These are phyloP conservation scores for Ondatra zibethicus DNA, from an alignment of 2,113 vertebrate species.

Conservation along the genomic window DNA sequence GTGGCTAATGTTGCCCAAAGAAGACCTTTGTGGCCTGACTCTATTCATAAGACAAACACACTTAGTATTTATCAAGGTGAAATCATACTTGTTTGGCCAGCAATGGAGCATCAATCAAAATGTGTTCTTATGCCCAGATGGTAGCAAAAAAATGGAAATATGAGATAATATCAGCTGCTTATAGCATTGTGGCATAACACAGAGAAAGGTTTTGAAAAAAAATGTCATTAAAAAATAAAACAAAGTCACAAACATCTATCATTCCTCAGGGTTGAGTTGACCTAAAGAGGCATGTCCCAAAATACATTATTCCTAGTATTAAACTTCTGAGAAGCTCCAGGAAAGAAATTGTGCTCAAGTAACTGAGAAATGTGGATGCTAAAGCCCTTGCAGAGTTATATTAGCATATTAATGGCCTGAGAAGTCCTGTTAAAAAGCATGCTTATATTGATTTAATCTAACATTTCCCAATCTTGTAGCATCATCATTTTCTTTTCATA, in stretches of 20 bases:
- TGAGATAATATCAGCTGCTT: background rate
- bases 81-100: conserved; percentile 52
- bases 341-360: background rate
- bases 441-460: conserved; percentile 53
- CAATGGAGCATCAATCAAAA: conserved; percentile 44
- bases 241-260: background rate
- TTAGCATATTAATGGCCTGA: conserved; percentile 51
- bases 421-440: conserved; percentile 44
- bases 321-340: background rate
- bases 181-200: background rate
- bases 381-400: conserved; percentile 13
- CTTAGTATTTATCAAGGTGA: conserved; percentile 43
- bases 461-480: conserved; percentile 20
- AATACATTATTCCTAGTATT: conserved; percentile 38
- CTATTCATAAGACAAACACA: background rate
- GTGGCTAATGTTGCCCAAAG: background rate
- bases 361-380: conserved; percentile 17
- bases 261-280: conserved; percentile 19
- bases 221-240: conserved; percentile 29
- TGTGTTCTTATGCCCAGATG: background rate
- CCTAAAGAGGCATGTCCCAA: conserved; percentile 26
- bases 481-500: conserved; percentile 50
- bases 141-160: conserved; percentile 31
- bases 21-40: background rate
- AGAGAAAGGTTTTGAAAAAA: conserved; percentile 44